Evolutionary conservation across 1,140 invertebrate species (phyloP).

Genomic region (Eubasilissa regina): DNA sequence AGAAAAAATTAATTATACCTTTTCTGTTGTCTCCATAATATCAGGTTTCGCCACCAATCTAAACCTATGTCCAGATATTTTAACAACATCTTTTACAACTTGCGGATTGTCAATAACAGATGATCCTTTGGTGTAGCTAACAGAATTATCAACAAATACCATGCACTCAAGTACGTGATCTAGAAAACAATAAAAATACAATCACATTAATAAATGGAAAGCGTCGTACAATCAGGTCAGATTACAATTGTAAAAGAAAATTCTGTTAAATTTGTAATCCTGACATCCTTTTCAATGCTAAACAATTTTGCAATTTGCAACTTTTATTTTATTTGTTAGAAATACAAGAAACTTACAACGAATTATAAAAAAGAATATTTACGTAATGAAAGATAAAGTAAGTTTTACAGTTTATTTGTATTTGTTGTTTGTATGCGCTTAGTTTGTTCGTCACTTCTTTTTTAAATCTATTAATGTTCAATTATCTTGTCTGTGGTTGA

Average conservation of each 20-base stretch:
- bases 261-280: no score
- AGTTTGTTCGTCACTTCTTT: background rate
- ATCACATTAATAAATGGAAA: no score
- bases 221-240: no score
- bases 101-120: slow-evolving; percentile 69
- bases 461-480: background rate
- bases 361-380: no score
- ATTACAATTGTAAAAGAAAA: slow-evolving; percentile 57
- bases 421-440: no score
- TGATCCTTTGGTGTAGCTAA: slow-evolving; percentile 64
- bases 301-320: no score
- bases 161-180: slow-evolving; percentile 82
- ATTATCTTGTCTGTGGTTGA: no score
- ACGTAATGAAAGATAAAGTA: no score
- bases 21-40: slow-evolving; percentile 64
- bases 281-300: no score
- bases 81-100: slow-evolving; percentile 77
- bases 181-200: slow-evolving; percentile 59
- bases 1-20: slow-evolving; percentile 32
- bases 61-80: slow-evolving; percentile 76
- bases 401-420: no score
- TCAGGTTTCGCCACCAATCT: slow-evolving; percentile 72
- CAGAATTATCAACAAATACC: slow-evolving; percentile 76
- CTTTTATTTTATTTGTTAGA: no score
- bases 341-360: no score